Percentiles rank a stretch among this genome's conserved stretches.
phyloP scores from a whole-genome alignment of 2,113 vertebrate genomes.

The Pomatorhinus ruficollis region DNA sequence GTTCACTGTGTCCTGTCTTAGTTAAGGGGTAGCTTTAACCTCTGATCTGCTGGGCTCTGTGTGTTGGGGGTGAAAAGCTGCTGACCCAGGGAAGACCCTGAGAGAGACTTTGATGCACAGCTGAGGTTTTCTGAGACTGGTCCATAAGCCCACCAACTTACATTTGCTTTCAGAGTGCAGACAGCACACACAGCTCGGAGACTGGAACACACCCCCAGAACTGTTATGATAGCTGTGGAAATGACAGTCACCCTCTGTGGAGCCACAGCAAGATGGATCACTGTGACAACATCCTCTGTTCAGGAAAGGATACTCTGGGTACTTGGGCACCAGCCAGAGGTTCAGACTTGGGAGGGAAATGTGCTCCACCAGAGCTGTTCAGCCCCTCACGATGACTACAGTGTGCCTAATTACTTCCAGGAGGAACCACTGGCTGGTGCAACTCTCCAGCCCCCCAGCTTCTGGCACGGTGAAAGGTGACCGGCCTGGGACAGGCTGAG shows the following conservation, averaged over 20 bases:
- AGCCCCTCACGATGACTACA: not conserved
- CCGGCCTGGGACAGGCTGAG: not conserved
- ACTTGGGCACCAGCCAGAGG: not conserved
- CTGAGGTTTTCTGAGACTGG: conserved; percentile 6
- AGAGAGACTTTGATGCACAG: not conserved
- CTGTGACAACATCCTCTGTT: not conserved
- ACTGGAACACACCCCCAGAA: not conserved
- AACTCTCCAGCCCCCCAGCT: not conserved
- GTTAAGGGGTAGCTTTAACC: not conserved
- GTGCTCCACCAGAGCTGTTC: not conserved
- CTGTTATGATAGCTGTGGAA: conserved; percentile 9
- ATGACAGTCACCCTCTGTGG: not conserved
- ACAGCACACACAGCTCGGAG: not conserved
- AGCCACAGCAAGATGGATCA: not conserved
- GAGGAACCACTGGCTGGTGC: not conserved
- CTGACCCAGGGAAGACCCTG: not conserved
- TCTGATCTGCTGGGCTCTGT: not conserved
- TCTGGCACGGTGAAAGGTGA: not conserved
- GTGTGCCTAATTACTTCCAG: not conserved
- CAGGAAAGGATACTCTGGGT: not conserved
- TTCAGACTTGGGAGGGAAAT: not conserved
- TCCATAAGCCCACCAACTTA: not conserved
- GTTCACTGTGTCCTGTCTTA: not conserved
- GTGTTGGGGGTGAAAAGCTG: not conserved
- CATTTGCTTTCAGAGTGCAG: conserved; percentile 32